Base-by-base conservation (phyloP, 1,140 invertebrate genomes). In the Drosophila teissieri region DNA sequence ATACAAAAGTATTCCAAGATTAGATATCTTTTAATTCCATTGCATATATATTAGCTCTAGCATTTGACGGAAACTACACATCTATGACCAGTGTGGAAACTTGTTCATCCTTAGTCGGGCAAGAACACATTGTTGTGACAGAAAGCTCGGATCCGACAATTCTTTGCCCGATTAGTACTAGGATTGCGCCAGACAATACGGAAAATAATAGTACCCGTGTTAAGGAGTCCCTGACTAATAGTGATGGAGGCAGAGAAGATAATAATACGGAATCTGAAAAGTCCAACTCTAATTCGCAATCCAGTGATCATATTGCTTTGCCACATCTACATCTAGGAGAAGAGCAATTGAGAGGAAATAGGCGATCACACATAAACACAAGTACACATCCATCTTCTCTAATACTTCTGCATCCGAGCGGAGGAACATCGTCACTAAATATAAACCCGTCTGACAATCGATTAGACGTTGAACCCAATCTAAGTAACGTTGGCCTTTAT, bases 401-500 rank as follows among this genome's bases (percentile, higher is more conserved):
- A 45, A 81, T 86, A 58, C 70, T 85, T 40, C 61, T 89, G 15
- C 84, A 89, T 49, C 68, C 80, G 2, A 76, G 27, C 12, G 44
- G 51, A 22, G 52, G 49, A 17, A 53, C 54, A 34, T 44, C 57
- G 11, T 61, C 65, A 12, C 12, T 51, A 22, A 39, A 24, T 68
- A 27, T 34, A 4, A 56, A 24, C 94, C 56, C 94, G 93, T 68
- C 93, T 94, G 63, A 91, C 94, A 54, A 94, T 52, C 73, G 63
- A 2, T 53, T 44, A 46, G 68, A 73, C 24, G 48, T 63, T 37
- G 60, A 83, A 34, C 44, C 55, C 27, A 85, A 94, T 81, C 93
- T 94, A 56, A 93, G 49, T 44, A 78, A 91, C 53, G 19, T 92
- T 84, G 78, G 92, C 91, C 84, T 93, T 92, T 93, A 94, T 91